Base-by-base conservation (phyloP, 2,888 invertebrate genomes). In the Ephialtes manifestator region DNA sequence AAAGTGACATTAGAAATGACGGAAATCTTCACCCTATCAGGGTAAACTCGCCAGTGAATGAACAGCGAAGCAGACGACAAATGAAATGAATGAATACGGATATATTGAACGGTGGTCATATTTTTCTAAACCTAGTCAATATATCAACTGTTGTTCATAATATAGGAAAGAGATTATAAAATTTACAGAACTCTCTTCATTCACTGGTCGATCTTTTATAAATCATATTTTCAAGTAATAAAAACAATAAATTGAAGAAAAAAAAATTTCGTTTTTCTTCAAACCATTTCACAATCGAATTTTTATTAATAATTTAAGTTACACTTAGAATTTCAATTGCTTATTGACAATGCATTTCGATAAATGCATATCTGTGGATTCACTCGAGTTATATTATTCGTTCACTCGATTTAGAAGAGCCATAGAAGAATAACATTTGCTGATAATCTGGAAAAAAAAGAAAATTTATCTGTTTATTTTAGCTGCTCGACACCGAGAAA, bases 361-460 rank as follows among this genome's bases (percentile, higher is more conserved):
- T 55, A 55, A 7, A 15, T 55, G 5, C 55, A 13, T 51, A n/a
- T 18, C 7, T 18, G n/a, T n/a, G n/a, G 7, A 51, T 51, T 7
- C 35, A 39, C 39, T 39, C 10, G 2, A 51, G 18, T n/a, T 0
- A n/a, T 1, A 8, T 86, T 20, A 86, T 55, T 87, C 78, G 58
- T 84, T 80, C 7, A 68, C 81, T 72, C 67, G 83, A 20, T 87
- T 60, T 35, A 87, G 55, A 58, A 87, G 75, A 46, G 86, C 86
- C 82, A 87, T 78, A n/a, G 82, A 82, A 1, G 87, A 87, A 63
- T 87, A 83, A 83, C 79, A 83, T 58, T 83, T 87, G 83, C 84
- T 83, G 7, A 87, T 72, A 43, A 87, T 86, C 86, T 84, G 76
- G 4, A 55, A 84, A 55, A 63, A 65, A 63, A 55, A 60, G 24